Conservation (phyloP, 2,797 vertebrate genomes). For the Peromyscus nudipes region DNA sequence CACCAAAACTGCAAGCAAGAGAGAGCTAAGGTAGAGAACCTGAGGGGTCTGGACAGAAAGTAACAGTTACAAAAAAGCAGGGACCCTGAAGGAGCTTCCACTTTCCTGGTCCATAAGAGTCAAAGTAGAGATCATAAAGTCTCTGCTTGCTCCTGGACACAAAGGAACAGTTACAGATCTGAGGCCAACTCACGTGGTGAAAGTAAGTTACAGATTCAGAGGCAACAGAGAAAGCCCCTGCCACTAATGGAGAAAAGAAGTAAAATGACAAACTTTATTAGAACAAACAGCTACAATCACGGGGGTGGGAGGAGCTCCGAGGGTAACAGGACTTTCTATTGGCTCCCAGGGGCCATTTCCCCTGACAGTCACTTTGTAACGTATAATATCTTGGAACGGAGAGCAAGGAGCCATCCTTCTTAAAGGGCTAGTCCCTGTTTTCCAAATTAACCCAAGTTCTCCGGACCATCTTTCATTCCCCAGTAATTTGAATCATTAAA, state of each 20-base stretch:
- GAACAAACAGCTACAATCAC: background rate
- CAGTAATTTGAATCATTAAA: slow-evolving; percentile 89
- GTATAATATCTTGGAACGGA: background rate
- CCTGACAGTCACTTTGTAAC: background rate
- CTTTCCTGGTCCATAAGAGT: background rate
- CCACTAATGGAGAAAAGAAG: background rate
- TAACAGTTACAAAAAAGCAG: background rate
- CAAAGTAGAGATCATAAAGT: background rate
- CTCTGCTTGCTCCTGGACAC: background rate
- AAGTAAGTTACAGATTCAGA: background rate
- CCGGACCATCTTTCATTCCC: slow-evolving; percentile 20
- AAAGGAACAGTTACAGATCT: background rate
- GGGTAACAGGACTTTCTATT: background rate
- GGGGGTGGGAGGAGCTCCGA: background rate
- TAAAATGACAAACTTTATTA: background rate
- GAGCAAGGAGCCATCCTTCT: background rate
- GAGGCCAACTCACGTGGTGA: background rate
- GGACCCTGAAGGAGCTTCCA: background rate
- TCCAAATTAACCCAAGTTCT: background rate
- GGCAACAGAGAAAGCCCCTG: background rate
- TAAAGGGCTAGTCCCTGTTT: background rate
- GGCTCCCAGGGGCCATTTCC: background rate
- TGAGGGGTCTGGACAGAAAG: background rate
- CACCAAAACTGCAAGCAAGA: background rate
- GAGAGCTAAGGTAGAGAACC: background rate